Evolutionary conservation across 1,140 invertebrate species (phyloP).

Genomic region (Aphelenchoides avenae): DNA sequence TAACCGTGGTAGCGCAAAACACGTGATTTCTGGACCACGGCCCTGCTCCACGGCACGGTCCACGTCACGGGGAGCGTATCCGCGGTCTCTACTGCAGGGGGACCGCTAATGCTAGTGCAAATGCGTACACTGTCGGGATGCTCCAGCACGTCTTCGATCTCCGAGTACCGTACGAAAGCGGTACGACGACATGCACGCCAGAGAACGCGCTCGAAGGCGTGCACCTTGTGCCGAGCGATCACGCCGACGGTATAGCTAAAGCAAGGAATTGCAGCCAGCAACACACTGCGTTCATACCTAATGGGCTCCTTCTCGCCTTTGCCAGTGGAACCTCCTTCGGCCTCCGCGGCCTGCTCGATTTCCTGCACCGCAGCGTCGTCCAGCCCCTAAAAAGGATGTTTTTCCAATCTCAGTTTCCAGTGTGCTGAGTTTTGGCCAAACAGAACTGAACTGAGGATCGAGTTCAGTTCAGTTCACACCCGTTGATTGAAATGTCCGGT

Average conservation of each 20-base stretch:
- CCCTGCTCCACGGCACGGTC: too few relatives aligned
- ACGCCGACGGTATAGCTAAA: slow-evolving; percentile 55
- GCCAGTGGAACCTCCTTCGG: slow-evolving; percentile 34
- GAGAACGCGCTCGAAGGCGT: slow-evolving; percentile 53
- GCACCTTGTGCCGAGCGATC: slow-evolving; percentile 49
- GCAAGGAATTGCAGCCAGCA: too few relatives aligned
- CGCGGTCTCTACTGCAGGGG: too few relatives aligned
- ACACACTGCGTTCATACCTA: slow-evolving; percentile 18
- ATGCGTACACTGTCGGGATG: slow-evolving; percentile 57
- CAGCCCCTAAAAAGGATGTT: slow-evolving; percentile 43
- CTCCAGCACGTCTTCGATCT: slow-evolving; percentile 59
- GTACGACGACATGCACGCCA: slow-evolving; percentile 57
- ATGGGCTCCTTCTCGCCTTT: slow-evolving; percentile 46
- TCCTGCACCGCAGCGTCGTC: slow-evolving; percentile 53
- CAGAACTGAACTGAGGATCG: too few relatives aligned
- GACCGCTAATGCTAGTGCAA: too few relatives aligned
- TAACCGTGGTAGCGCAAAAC: too few relatives aligned
- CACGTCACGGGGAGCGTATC: slow-evolving; percentile 9
- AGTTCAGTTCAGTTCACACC: too few relatives aligned
- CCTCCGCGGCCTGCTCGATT: slow-evolving; percentile 47
- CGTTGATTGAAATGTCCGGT: too few relatives aligned
- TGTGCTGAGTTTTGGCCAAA: too few relatives aligned
- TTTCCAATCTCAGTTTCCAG: too few relatives aligned
- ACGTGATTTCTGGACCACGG: too few relatives aligned
- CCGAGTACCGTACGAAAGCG: slow-evolving; percentile 58